Evolutionary conservation across 2,113 vertebrate species (phyloP), one percentile per base, ranked within the genome.

Genomic region (Myotis brandtii): DNA sequence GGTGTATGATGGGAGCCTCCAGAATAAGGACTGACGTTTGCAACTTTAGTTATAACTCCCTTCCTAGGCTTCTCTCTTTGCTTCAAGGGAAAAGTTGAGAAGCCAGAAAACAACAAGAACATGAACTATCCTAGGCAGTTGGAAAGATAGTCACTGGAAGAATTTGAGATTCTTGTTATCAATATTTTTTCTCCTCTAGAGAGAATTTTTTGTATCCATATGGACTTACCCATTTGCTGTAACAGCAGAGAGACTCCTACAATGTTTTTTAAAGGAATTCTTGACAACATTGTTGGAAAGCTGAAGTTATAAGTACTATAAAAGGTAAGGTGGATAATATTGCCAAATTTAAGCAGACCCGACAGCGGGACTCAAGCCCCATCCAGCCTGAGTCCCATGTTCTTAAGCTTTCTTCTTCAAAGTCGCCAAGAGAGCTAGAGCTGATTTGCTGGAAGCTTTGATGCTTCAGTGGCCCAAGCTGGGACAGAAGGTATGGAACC

Each of bases 231-330:
- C 90, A 46, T 96, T 96, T 96, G 72, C 92, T 69, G 2, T 62
- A 92, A 92, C 56, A 97, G 86, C 72, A 75, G 87, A 95, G 43
- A 97, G 62, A 94, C 11, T 89, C 48, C 66, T 85, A 37, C 90
- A 85, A 84, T 72, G 40, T 52, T 80, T 76, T 82, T 89, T 43
- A 48, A 77, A 76, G 46, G 82, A 91, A 88, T 81, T 91, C 72
- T 93, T 96, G 86, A 97, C 76, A 93, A 64, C 82, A 37, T 96
- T 73, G 75, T 95, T 95, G 86, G 96, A 96, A 97, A 94, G 93
- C 64, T 70, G 34, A 95, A 94, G 92, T 91, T 95, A 95, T 87
- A 96, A 96, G 95, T 91, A 84, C 52, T 77, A 17, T 88, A 84
- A 80, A 94, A 23, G 40, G 79, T 95, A 82, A 73, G 69, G 81